Evolutionary conservation across 2,888 invertebrate genomes (phyloP).

Genomic region (Amphipyra berbera): DNA sequence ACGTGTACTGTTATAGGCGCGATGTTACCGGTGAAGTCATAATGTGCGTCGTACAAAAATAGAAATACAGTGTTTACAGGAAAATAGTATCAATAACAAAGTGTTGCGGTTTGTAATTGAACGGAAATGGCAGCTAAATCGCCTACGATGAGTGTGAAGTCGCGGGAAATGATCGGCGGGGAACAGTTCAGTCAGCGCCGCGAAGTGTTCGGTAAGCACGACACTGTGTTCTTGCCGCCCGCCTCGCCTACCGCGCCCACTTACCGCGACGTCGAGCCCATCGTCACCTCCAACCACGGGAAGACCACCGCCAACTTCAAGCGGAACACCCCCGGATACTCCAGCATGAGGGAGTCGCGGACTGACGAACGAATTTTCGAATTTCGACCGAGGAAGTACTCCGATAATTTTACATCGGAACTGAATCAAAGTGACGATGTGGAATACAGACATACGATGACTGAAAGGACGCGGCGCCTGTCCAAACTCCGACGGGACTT

Average conservation of each 20-base stretch:
- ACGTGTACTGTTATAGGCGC: conserved; percentile 82
- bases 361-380: conserved; percentile 79
- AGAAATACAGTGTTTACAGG: conserved; percentile 87
- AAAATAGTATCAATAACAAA: conserved; percentile 88
- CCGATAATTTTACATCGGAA: conserved; percentile 85
- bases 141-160: conserved; percentile 85
- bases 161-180: conserved; percentile 86
- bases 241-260: conserved; percentile 77
- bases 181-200: conserved; percentile 88
- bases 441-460: conserved; percentile 83
- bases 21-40: conserved; percentile 88
- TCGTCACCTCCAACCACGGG: conserved; percentile 84
- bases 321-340: conserved; percentile 82
- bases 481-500: conserved; percentile 84
- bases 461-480: conserved; percentile 82
- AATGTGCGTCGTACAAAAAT: conserved; percentile 87
- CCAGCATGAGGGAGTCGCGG: conserved; percentile 85
- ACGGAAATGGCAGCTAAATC: conserved; percentile 87
- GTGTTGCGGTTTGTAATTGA: conserved; percentile 89
- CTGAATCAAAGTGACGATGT: conserved; percentile 84
- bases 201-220: conserved; percentile 87
- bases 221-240: conserved; percentile 85
- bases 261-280: conserved; percentile 78
- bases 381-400: conserved; percentile 84
- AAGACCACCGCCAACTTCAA: conserved; percentile 85